Evolutionary conservation across 2,797 vertebrate genomes (phyloP).

Genomic region (Pseudomugil gertrudae): DNA sequence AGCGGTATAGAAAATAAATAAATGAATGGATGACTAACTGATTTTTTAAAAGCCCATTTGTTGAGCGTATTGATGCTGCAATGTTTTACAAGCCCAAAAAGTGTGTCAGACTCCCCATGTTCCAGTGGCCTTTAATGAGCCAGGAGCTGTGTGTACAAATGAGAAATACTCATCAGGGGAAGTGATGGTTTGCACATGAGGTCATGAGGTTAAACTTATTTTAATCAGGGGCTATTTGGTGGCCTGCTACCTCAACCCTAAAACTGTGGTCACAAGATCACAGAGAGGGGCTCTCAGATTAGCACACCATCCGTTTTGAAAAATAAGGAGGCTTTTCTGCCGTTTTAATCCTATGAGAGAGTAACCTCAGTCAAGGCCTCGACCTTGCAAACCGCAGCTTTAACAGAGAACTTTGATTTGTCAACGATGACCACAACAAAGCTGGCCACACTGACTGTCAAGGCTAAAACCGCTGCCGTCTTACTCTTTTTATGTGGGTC

Average conservation of each 20-base stretch:
- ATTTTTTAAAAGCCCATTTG: neutral
- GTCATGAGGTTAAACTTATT: conserved; percentile 62
- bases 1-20: too few species aligned
- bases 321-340: conserved; percentile 56
- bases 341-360: conserved; percentile 67
- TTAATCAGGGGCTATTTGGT: conserved; percentile 58
- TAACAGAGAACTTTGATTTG: conserved; percentile 77
- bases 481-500: conserved; percentile 54
- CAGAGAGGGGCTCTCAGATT: conserved; percentile 62
- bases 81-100: neutral
- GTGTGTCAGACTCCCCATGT: conserved; percentile 7
- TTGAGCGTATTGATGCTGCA: neutral
- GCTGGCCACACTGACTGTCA: conserved; percentile 47
- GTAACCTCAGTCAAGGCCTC: conserved; percentile 54
- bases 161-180: conserved; percentile 38
- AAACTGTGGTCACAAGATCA: conserved; percentile 68
- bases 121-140: conserved; percentile 2
- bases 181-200: conserved; percentile 37
- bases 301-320: conserved; percentile 62
- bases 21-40: neutral
- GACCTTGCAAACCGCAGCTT: conserved; percentile 67
- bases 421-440: conserved; percentile 80
- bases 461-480: conserved; percentile 38
- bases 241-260: conserved; percentile 51
- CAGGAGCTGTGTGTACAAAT: conserved; percentile 23